These are phyloP conservation scores for Damaliscus lunatus DNA, from an alignment of 2,113 vertebrate species.

Conservation along the genomic window DNA sequence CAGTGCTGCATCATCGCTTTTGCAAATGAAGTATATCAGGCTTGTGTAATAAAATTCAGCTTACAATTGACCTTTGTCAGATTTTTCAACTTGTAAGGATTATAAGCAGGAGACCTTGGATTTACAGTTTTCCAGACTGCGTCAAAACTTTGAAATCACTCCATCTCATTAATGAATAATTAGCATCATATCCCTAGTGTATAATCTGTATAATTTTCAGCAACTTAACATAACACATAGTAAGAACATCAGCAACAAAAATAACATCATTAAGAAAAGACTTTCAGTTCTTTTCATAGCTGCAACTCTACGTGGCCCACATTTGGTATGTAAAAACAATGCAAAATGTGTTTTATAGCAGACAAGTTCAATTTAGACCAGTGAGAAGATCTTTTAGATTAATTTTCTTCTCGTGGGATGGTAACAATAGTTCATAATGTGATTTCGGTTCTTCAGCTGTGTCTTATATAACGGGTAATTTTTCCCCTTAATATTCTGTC, in stretches of 20 bases:
- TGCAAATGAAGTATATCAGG: not conserved
- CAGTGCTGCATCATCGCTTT: not conserved
- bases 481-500: not conserved
- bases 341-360: not conserved
- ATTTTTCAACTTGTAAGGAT: not conserved
- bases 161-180: not conserved
- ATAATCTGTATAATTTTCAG: not conserved
- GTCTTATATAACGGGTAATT: not conserved
- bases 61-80: not conserved
- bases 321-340: not conserved
- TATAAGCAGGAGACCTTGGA: not conserved
- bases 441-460: not conserved
- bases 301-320: not conserved
- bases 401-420: not conserved
- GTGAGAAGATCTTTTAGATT: not conserved
- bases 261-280: not conserved
- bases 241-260: slow-evolving; percentile 15
- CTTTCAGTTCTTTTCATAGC: not conserved
- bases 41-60: not conserved
- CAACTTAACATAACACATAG: not conserved
- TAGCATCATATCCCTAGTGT: not conserved
- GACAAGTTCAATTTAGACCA: not conserved
- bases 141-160: not conserved
- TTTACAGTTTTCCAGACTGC: not conserved
- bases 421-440: not conserved